These are phyloP conservation scores for Yponomeuta malinellus DNA, from an alignment of 2,888 invertebrate genomes.

Conservation along the genomic window DNA sequence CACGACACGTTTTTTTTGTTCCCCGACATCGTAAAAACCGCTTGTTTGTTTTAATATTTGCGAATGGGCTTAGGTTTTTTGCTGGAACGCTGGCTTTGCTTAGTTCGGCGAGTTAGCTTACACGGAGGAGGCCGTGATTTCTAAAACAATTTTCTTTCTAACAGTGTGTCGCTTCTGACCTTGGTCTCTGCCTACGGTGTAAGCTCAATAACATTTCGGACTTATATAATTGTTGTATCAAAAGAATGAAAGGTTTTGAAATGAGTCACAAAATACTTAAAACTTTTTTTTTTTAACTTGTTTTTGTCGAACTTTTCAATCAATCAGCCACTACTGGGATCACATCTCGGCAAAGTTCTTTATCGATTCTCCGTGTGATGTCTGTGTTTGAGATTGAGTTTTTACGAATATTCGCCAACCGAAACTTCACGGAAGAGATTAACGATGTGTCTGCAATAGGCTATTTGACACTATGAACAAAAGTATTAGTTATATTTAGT, in stretches of 20 bases:
- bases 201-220: too few species aligned
- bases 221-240: too few species aligned
- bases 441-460: neutral
- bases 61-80: neutral
- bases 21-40: neutral
- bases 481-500: too few species aligned
- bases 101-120: neutral
- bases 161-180: too few species aligned
- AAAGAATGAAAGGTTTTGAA: too few species aligned
- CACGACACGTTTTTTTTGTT: conserved; percentile 4
- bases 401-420: neutral
- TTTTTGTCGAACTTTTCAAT: too few species aligned
- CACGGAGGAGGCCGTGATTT: too few species aligned
- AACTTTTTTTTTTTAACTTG: too few species aligned
- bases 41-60: neutral
- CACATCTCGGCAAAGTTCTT: neutral
- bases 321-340: neutral
- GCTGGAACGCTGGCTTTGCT: neutral
- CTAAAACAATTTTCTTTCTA: too few species aligned
- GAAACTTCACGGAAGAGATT: neutral
- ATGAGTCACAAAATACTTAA: too few species aligned
- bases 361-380: neutral
- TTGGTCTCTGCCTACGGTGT: too few species aligned
- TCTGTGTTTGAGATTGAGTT: neutral
- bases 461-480: too few species aligned